Base-by-base conservation (phyloP, 1,140 invertebrate species). In the Lepidotrigona ventralis region DNA sequence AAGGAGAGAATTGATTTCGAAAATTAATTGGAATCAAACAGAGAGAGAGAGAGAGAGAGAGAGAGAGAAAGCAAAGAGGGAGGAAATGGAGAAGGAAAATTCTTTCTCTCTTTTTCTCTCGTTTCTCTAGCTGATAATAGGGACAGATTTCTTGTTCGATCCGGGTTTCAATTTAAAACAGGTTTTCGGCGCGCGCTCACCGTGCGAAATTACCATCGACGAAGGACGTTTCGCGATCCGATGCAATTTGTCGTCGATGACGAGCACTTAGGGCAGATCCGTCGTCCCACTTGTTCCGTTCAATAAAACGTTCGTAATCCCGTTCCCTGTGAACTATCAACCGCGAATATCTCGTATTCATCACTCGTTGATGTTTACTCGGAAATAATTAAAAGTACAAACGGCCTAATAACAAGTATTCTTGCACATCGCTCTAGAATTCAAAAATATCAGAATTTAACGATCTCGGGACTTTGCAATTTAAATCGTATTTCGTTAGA, bases 91-190 rank as follows among this genome's bases (percentile, higher is more conserved):
- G 33, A 19, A 63, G 29, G 11, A 63, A 21, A 6, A 46, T 26
- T n/a, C 73, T 26, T 17, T 26, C 6, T 54, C 26, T 71, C 46
- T 21, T 29, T 51, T 54, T 29, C 19, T 29, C 19, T 56, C 11
- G 8, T 46, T 46, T 63, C n/a, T 60, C 33, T 17, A 23, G 56
- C 19, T 70, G n/a, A 23, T 58, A 69, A 82, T 77, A 76, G 29
- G 64, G 53, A 69, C 74, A 69, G 64, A 74, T 82, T 76, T 58
- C 73, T 77, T 29, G 53, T 23, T 60, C 39, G 64, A 56, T 66
- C n/a, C 73, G 39, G n/a, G 53, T 77, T 76, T 78, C 74, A 78
- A 78, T 83, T 83, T 58, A 70, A 83, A 83, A 83, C 75, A 53
- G 81, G 81, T 83, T 83, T 58, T 56, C 23, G 63, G 60, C 33